These are phyloP conservation scores for Athene noctua DNA, from an alignment of 2,113 vertebrate genomes.

Conservation along the genomic window DNA sequence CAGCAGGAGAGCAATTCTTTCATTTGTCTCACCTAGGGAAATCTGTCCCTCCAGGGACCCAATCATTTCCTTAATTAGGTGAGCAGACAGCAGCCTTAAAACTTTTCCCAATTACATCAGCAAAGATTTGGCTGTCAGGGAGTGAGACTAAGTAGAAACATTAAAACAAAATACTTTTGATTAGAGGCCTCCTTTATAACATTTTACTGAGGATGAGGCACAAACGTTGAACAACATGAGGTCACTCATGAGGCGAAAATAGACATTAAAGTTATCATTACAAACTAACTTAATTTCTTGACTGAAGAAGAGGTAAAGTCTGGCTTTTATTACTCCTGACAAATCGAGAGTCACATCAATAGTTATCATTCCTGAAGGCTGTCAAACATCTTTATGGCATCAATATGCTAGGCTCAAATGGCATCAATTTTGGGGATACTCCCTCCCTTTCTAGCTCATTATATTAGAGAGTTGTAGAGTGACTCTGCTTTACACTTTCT, in stretches of 20 bases:
- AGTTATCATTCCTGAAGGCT: background rate
- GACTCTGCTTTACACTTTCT: background rate
- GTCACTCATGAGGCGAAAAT: background rate
- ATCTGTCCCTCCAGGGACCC: background rate
- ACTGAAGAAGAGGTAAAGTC: background rate
- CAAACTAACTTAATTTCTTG: background rate
- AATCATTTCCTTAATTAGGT: conserved; percentile 25
- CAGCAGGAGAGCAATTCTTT: background rate
- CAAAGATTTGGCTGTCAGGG: background rate
- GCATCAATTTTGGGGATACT: fast-evolving
- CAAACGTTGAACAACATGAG: background rate
- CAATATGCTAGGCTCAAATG: background rate
- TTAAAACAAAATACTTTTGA: background rate
- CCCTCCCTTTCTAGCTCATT: background rate
- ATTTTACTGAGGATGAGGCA: background rate
- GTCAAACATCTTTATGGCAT: background rate
- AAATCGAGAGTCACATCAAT: background rate
- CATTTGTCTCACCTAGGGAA: background rate
- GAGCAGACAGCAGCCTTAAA: conserved; percentile 2
- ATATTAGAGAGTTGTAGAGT: background rate
- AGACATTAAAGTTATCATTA: background rate
- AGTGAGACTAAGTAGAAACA: background rate
- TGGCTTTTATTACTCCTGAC: background rate
- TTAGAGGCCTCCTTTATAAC: background rate
- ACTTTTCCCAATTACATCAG: background rate